Conservation (phyloP, 2,888 invertebrate genomes). For the Zonitis immaculata region DNA sequence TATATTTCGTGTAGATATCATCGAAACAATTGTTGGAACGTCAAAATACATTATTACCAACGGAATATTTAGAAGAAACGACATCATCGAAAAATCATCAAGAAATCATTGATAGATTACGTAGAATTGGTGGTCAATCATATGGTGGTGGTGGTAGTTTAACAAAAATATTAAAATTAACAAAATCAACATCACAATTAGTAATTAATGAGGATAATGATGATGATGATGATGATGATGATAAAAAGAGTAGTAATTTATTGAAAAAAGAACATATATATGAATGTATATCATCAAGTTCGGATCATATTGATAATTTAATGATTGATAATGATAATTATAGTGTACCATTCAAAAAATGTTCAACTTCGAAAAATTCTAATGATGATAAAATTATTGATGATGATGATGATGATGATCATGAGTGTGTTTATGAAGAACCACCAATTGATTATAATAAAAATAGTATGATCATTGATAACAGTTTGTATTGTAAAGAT, state of each 20-base stretch:
- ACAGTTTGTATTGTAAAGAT: constrained; percentile 7
- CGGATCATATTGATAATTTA: constrained; percentile 12
- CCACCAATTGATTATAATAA: constrained; percentile 21
- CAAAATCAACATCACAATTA: constrained; percentile 2
- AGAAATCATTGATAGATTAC: constrained; percentile 37
- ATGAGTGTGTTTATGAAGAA: neutral
- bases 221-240: no score
- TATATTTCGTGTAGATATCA: constrained; percentile 3
- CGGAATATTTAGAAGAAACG: neutral
- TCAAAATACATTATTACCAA: constrained; percentile 24
- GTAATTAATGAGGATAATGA: no score
- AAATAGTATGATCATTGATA: constrained; percentile 24
- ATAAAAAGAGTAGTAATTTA: neutral
- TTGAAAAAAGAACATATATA: constrained; percentile 20
- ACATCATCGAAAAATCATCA: constrained; percentile 13
- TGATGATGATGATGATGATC: constrained; percentile 8
- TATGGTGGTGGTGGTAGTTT: constrained; percentile 39
- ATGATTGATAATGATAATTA: constrained; percentile 24
- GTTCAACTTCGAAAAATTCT: neutral
- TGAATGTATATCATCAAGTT: constrained; percentile 20
- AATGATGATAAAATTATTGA: constrained; percentile 19
- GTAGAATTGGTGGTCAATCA: constrained; percentile 38
- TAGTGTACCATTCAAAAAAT: constrained; percentile 13
- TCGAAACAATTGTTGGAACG: constrained; percentile 16
- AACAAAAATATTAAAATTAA: constrained; percentile 24